Base-by-base conservation (phyloP, 2,113 vertebrate genomes). In the Coptodon rendalli region DNA sequence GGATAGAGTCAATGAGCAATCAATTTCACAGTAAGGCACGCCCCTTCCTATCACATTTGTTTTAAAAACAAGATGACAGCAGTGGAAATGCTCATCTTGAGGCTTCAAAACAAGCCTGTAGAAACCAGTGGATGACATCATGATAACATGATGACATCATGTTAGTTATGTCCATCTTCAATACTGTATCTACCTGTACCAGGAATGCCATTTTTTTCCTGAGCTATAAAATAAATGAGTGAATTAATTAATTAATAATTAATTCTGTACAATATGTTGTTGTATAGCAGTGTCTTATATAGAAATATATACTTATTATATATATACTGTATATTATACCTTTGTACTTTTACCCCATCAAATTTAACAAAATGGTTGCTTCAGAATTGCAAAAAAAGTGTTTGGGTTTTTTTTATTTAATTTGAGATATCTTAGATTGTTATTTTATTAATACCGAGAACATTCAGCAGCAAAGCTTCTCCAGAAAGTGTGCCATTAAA, bases 331-430 rank as follows among this genome's bases (percentile, higher is more conserved):
- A 61, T 61, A 12, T 76, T 29, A 10, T 16, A 3, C 6, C 10
- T 5, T 29, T 50, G 71, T 17, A 48, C 3, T 50, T 76, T 76
- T 12, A 29, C 6, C 24, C 9, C 27, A 45, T 50, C 43, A 50
- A 19, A 31, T 29, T 8, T 31, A 19, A 24, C 38, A 43, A 73
- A 73, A 73, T 14, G 3, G 11, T 43, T 68, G 36, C n/a, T 68
- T 48, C 40, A 48, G 40, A 76, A 48, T 9, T 29, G 14, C 14
- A 22, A 40, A 71, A 73, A 73, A 73, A 10, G 14, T 45, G 6
- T 0, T 1, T 22, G 22, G 22, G 0, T 2, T 19, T 40, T 61
- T 63, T 61, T 19, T 0, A 0, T 53, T 53, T 53, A 1, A 71
- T 48, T 48, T 76, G 14, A 1, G 1, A 43, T 73, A 48, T 29